Evolutionary conservation across 2,888 invertebrate genomes (phyloP).

Genomic region (Nephrocerus scutellatus): DNA sequence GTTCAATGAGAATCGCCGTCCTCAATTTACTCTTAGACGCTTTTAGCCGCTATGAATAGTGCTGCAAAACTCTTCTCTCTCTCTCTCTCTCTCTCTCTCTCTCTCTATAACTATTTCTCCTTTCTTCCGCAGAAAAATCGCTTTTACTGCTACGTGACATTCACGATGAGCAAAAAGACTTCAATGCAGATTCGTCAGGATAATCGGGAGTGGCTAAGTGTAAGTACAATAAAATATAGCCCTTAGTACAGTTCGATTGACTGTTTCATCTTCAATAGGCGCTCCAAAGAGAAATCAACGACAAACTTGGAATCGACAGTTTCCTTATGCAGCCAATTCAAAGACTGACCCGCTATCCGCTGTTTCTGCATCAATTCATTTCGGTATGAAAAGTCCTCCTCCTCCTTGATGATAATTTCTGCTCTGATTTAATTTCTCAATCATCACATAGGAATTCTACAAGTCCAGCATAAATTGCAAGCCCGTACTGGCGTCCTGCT

Average conservation of each 20-base stretch:
- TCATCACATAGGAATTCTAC: conserved; percentile 37
- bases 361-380: conserved; percentile 45
- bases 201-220: conserved; percentile 41
- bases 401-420: background rate
- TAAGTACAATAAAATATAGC: too few species aligned
- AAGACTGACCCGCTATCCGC: conserved; percentile 47
- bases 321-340: conserved; percentile 48
- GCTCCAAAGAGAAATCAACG: conserved; percentile 41
- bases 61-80: too few species aligned
- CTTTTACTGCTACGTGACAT: conserved; percentile 45
- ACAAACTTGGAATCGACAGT: conserved; percentile 47
- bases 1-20: too few species aligned
- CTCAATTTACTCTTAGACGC: too few species aligned
- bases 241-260: too few species aligned
- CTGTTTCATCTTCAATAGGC: conserved; percentile 21
- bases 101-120: background rate
- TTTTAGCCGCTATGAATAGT: too few species aligned
- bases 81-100: too few species aligned
- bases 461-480: conserved; percentile 44
- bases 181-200: conserved; percentile 43
- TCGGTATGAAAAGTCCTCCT: conserved; percentile 29
- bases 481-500: conserved; percentile 41
- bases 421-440: background rate
- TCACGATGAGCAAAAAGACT: conserved; percentile 45
- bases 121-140: conserved; percentile 35